Conservation (phyloP, 2,888 invertebrate genomes). For the Coelogynopora nodosa region DNA sequence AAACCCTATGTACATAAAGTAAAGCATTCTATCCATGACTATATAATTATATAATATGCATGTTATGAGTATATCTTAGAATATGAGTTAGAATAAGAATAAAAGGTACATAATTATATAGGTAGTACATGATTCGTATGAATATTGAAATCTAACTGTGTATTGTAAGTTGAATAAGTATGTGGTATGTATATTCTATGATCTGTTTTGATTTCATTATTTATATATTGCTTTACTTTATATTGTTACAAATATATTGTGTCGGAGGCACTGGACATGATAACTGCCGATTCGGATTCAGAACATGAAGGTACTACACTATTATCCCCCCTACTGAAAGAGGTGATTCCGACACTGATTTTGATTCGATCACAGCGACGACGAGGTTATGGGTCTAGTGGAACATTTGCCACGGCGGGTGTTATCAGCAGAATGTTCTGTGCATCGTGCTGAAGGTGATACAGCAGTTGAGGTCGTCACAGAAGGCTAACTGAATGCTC, state of each 20-base stretch:
- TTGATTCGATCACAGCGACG: not conserved
- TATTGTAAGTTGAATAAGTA: not conserved
- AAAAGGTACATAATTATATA: too few species aligned
- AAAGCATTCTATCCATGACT: too few species aligned
- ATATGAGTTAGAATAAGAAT: too few species aligned
- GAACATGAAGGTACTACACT: not conserved
- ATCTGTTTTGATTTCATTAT: not conserved
- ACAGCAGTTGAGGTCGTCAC: not conserved
- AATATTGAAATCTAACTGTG: too few species aligned
- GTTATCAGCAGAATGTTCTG: not conserved
- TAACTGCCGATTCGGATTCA: constrained; percentile 4
- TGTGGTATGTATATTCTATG: not conserved
- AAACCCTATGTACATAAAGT: too few species aligned
- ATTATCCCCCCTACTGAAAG: constrained; percentile 15
- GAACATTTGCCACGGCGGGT: not conserved
- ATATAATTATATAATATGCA: too few species aligned
- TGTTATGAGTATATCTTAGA: too few species aligned
- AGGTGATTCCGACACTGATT: constrained; percentile 16
- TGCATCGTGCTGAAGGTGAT: not conserved
- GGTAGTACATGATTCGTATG: too few species aligned
- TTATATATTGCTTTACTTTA: not conserved
- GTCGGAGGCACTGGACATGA: constrained; percentile 10
- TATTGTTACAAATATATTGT: constrained; percentile 14
- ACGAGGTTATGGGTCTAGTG: not conserved
- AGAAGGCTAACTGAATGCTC: not conserved